Evolutionary conservation across 2,888 invertebrate genomes (phyloP).

Genomic region (Prenolepis imparis): DNA sequence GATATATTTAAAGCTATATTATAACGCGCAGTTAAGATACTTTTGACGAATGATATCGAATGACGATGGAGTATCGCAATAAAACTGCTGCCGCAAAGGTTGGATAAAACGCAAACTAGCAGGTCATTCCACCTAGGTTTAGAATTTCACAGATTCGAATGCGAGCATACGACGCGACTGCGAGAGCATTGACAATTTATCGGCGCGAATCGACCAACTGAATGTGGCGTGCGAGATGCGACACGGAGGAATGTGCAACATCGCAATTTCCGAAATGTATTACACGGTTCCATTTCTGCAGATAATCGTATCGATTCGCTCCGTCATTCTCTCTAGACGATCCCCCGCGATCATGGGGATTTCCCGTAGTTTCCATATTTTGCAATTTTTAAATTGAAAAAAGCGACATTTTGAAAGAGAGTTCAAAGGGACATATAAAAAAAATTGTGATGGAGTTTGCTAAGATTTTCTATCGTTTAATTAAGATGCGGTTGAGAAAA

Average conservation of each 20-base stretch:
- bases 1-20: not conserved
- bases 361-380: not conserved
- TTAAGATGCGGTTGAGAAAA: not conserved
- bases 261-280: slow-evolving; percentile 78
- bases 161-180: slow-evolving; percentile 30
- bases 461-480: not conserved
- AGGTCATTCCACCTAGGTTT: slow-evolving; percentile 42
- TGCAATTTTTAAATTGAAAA: not conserved
- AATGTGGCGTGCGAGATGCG: slow-evolving; percentile 67
- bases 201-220: slow-evolving; percentile 63
- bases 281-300: slow-evolving; percentile 73
- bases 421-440: not conserved
- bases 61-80: slow-evolving; percentile 6
- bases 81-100: slow-evolving; percentile 17
- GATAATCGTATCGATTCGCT: slow-evolving; percentile 75
- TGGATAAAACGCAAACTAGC: slow-evolving; percentile 40
- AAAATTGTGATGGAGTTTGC: not conserved
- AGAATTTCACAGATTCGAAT: slow-evolving; percentile 62
- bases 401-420: not conserved
- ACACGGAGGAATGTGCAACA: slow-evolving; percentile 59
- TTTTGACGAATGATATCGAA: slow-evolving; percentile 26
- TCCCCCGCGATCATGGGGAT: not conserved
- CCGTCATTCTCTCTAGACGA: slow-evolving; percentile 49
- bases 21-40: not conserved
- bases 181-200: slow-evolving; percentile 72